Percentiles rank a stretch among this genome's conserved stretches.
phyloP scores from a whole-genome alignment of 2,797 vertebrate species.

The Tragelaphus eurycerus region DNA sequence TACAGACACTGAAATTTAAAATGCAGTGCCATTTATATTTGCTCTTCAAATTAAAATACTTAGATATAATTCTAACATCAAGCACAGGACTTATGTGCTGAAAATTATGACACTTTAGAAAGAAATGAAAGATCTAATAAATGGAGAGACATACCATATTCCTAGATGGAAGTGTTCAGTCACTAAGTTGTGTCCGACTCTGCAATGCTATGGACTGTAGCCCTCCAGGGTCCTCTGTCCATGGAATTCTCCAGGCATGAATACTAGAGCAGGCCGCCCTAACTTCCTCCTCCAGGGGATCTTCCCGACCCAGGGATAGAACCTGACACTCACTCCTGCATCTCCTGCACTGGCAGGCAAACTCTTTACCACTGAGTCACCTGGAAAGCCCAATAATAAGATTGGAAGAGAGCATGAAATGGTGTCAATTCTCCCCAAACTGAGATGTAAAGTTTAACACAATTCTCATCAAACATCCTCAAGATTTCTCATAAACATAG shows the following conservation, averaged over 20 bases:
- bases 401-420: background rate
- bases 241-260: background rate
- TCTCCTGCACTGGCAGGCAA: background rate
- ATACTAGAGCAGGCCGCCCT: background rate
- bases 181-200: background rate
- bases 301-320: background rate
- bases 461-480: background rate
- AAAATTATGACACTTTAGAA: background rate
- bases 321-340: background rate
- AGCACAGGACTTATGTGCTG: background rate
- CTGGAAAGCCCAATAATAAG: background rate
- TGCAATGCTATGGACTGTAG: background rate
- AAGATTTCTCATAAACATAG: background rate
- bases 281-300: background rate
- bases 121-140: background rate
- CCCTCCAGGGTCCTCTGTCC: background rate
- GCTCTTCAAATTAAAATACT: background rate
- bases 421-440: background rate
- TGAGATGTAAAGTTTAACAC: background rate
- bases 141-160: background rate
- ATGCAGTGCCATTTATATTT: background rate
- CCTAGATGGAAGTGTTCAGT: background rate
- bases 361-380: background rate
- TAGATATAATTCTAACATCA: background rate
- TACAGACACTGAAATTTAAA: background rate